Percentiles rank a stretch among this genome's conserved stretches.
Conservation (phyloP, 2,888 invertebrate genomes). For the Agrilus mali region DNA sequence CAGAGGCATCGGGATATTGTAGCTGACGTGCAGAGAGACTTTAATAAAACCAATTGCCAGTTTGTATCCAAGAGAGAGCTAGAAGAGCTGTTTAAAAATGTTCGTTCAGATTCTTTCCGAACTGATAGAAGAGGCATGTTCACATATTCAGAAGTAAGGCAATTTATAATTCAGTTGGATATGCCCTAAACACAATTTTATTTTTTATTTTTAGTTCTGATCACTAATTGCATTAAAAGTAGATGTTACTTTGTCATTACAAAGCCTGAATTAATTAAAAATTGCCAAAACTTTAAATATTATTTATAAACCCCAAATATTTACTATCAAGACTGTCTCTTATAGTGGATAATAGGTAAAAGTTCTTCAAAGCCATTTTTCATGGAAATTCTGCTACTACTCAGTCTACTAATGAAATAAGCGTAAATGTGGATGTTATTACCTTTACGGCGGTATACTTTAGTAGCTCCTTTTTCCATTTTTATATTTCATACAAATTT, state of each 20-base stretch:
- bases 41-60: slow-evolving; percentile 74
- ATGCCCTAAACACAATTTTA: not conserved
- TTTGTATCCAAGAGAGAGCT: slow-evolving; percentile 69
- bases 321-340: not conserved
- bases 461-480: slow-evolving; percentile 22
- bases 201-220: slow-evolving; percentile 60
- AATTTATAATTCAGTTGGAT: not conserved
- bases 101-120: slow-evolving; percentile 35
- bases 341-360: not conserved
- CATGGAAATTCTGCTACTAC: too few species aligned
- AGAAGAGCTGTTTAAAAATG: slow-evolving; percentile 68
- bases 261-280: too few species aligned
- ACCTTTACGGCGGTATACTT: slow-evolving; percentile 33
- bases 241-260: too few species aligned
- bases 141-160: slow-evolving; percentile 70
- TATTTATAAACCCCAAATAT: too few species aligned
- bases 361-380: too few species aligned
- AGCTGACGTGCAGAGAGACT: slow-evolving; percentile 87
- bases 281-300: too few species aligned
- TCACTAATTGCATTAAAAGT: too few species aligned
- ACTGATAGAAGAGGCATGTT: slow-evolving; percentile 70
- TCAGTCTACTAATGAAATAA: too few species aligned
- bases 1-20: slow-evolving; percentile 93
- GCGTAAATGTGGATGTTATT: slow-evolving; percentile 5
- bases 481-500: slow-evolving; percentile 1